phyloP scores from a whole-genome alignment of 2,797 vertebrate genomes.

The Cryptoprocta ferox region DNA sequence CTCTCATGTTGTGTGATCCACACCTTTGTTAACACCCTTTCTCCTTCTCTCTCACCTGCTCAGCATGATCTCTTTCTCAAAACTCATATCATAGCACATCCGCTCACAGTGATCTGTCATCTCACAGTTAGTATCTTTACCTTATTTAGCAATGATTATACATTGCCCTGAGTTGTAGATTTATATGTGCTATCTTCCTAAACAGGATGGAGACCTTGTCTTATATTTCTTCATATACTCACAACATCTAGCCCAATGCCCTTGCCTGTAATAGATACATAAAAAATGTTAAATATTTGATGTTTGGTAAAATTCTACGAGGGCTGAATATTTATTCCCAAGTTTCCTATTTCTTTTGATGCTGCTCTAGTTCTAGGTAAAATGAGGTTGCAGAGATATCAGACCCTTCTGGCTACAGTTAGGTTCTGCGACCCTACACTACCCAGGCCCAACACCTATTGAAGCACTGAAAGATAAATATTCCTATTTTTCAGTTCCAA shows the following conservation, averaged over 20 bases:
- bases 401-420: background rate
- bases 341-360: background rate
- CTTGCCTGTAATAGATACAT: background rate
- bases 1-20: background rate
- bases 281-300: constrained; percentile 4
- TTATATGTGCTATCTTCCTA: background rate
- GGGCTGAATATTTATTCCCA: background rate
- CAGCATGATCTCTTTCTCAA: background rate
- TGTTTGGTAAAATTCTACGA: constrained; percentile 16
- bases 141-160: background rate
- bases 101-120: background rate
- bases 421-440: background rate
- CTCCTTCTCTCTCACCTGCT: background rate
- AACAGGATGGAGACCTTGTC: background rate
- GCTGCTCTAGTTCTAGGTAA: background rate
- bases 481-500: background rate
- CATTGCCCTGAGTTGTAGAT: background rate
- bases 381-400: background rate
- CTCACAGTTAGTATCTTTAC: background rate
- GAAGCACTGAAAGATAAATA: background rate
- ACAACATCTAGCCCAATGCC: background rate
- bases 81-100: background rate
- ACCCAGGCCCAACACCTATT: background rate
- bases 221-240: background rate
- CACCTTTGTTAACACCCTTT: rapidly evolving